These are phyloP conservation scores for Drosophila mettleri DNA, from an alignment of 2,888 invertebrate genomes.

Conservation along the genomic window DNA sequence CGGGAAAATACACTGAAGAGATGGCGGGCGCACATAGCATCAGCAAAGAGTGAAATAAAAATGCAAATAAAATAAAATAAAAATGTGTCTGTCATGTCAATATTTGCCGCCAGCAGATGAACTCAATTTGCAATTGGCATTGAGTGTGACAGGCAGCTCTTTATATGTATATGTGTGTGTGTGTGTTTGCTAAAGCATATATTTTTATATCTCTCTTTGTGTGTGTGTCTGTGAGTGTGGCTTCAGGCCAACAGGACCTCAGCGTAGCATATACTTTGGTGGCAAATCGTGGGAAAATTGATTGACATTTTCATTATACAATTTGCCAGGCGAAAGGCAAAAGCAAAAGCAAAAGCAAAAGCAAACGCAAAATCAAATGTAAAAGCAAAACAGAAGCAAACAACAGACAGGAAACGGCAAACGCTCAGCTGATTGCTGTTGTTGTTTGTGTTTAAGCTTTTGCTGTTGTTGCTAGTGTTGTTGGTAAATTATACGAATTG, in stretches of 20 bases:
- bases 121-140: conserved; percentile 80
- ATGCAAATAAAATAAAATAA: conserved; percentile 81
- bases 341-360: conserved; percentile 35
- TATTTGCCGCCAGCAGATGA: conserved; percentile 82
- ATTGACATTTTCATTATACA: conserved; percentile 82
- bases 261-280: conserved; percentile 63
- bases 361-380: too few species aligned
- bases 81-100: conserved; percentile 82
- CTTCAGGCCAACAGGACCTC: conserved; percentile 40
- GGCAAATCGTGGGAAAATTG: conserved; percentile 82
- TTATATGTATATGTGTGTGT: conserved; percentile 18
- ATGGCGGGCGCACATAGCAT: conserved; percentile 18
- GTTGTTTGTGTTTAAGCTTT: conserved; percentile 11
- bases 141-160: conserved; percentile 63
- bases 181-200: neutral
- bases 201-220: too few species aligned
- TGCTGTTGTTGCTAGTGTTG: conserved; percentile 27
- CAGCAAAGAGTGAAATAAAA: conserved; percentile 72
- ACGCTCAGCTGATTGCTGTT: conserved; percentile 38
- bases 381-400: conserved; percentile 46
- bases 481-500: conserved; percentile 62
- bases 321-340: conserved; percentile 63
- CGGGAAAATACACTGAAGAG: neutral
- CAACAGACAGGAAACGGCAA: conserved; percentile 40
- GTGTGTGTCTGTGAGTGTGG: conserved; percentile 14